Percentiles rank a stretch among this genome's conserved stretches.
phyloP scores from a whole-genome alignment of 2,797 vertebrate species.

The Pangasius krempfi region DNA sequence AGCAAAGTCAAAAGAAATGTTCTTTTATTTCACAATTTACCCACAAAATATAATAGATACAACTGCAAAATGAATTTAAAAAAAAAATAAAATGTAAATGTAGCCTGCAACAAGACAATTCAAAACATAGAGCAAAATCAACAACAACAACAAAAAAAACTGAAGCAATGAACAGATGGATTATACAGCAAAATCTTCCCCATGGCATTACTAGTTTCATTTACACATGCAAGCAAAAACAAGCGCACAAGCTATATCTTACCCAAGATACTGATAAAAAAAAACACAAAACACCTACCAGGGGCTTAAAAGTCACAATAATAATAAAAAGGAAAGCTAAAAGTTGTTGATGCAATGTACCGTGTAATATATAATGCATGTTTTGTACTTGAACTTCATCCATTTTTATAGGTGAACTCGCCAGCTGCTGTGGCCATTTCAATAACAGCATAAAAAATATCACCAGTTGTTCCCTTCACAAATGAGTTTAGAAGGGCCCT shows the following conservation, averaged over 20 bases:
- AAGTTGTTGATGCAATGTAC: neutral
- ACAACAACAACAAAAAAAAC: neutral
- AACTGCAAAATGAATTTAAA: neutral
- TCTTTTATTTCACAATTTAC: neutral
- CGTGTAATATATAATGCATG: neutral
- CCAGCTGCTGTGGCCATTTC: neutral
- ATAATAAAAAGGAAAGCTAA: neutral
- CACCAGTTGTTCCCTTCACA: neutral
- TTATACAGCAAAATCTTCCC: neutral
- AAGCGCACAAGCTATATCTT: neutral
- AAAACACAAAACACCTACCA: neutral
- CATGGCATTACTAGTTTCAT: neutral
- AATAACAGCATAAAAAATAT: neutral
- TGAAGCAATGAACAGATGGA: neutral
- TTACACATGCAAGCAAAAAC: slow-evolving; percentile 1
- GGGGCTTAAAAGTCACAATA: neutral
- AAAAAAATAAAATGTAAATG: neutral
- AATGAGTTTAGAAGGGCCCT: neutral
- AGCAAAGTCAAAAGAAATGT: neutral
- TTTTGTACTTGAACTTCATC: slow-evolving; percentile 18
- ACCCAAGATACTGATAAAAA: neutral
- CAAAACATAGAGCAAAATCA: neutral
- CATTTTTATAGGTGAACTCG: slow-evolving; percentile 6
- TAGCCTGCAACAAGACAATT: slow-evolving; percentile 3
- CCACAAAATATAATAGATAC: neutral